Evolutionary conservation across 2,888 invertebrate species (phyloP).

Genomic region (Drosophila gaucha): DNA sequence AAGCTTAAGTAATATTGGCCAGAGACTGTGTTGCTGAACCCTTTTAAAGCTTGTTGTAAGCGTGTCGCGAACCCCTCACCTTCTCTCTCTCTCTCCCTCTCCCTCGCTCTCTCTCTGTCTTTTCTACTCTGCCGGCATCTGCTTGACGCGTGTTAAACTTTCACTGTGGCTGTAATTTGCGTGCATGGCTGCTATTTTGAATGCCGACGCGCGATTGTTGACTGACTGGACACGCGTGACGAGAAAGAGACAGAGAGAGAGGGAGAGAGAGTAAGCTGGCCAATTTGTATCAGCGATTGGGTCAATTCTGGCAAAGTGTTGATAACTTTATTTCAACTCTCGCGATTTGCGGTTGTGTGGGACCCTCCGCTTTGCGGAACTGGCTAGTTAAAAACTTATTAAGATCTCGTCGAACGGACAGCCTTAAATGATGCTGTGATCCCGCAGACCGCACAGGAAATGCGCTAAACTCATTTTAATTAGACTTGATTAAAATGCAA

Average conservation of each 20-base stretch:
- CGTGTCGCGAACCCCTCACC: not conserved
- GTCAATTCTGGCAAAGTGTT: constrained; percentile 60
- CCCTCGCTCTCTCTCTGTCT: not conserved
- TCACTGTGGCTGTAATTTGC: constrained; percentile 59
- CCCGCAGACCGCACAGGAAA: constrained; percentile 62
- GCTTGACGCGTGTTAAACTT: constrained; percentile 60
- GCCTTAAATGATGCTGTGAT: not conserved
- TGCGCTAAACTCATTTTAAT: constrained; percentile 76
- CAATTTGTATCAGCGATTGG: constrained; percentile 27
- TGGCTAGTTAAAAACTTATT: constrained; percentile 64
- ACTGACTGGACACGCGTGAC: constrained; percentile 68
- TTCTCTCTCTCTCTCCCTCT: not conserved
- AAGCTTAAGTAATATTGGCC: not conserved
- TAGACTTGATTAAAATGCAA: constrained; percentile 81
- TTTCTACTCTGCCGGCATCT: not conserved
- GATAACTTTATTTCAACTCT: constrained; percentile 67
- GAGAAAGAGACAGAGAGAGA: constrained; percentile 2
- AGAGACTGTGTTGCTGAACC: not conserved
- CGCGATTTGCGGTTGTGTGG: not conserved
- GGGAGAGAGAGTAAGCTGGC: not conserved
- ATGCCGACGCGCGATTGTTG: constrained; percentile 48
- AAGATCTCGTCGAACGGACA: constrained; percentile 22
- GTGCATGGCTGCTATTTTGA: constrained; percentile 68
- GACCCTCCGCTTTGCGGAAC: constrained; percentile 25
- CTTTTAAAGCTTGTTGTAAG: not conserved